Base-by-base conservation (phyloP, 1,140 invertebrate genomes). In the Leguminivora glycinivorella region DNA sequence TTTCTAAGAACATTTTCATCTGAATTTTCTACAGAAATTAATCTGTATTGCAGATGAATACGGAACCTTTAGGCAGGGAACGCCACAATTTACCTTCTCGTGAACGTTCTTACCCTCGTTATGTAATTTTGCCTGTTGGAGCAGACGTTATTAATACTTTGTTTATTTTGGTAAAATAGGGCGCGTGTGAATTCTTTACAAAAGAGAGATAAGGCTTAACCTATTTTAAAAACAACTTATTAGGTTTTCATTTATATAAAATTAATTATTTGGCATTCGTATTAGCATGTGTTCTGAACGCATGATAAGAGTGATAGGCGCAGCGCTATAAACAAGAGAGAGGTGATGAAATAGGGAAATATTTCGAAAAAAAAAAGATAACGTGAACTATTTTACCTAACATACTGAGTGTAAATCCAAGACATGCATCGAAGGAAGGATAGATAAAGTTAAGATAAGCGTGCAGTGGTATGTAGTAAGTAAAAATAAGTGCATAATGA, bases 401-500 rank as follows among this genome's bases (percentile, higher is more conserved):
- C 34, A 38, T 34, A 34, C n/a, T 38, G 14, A 38, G 34, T 40
- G 1, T 22, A 52, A 5, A 10, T 52, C 19, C 47, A 22, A 19
- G 67, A 66, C 9, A 70, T 67, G 40, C 43, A 74, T 43, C 40
- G 40, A n/a, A 12, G 5, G 71, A 73, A 78, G 85, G 84, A 84
- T 84, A 87, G 76, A 78, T 79, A 69, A 78, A 63, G 74, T 78
- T 75, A 76, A 88, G 87, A 88, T 88, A 72, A 72, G 78, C 87
- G 82, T 88, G 86, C n/a, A n/a, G n/a, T n/a, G n/a, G n/a, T n/a
- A n/a, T n/a, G n/a, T n/a, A n/a, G n/a, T n/a, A n/a, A n/a, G n/a
- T n/a, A n/a, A n/a, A n/a, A n/a, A n/a, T n/a, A n/a, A n/a, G n/a
- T n/a, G n/a, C n/a, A n/a, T n/a, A n/a, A n/a, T n/a, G n/a, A n/a